Evolutionary conservation across 2,797 vertebrate species (phyloP).

Genomic region (Limosa lapponica): DNA sequence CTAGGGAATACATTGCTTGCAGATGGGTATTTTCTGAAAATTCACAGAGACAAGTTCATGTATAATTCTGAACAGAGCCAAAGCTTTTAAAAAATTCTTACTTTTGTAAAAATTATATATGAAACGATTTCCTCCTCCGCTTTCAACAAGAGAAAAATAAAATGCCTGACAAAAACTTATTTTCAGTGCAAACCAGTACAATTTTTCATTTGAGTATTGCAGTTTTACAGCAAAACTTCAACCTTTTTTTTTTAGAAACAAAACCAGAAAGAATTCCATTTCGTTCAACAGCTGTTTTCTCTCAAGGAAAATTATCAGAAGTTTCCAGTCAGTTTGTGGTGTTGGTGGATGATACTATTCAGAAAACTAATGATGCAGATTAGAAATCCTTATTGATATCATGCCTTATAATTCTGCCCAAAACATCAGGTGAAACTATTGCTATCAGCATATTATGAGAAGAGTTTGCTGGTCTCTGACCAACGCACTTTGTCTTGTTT

Average conservation of each 20-base stretch:
- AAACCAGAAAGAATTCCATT: background rate
- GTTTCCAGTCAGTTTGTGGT: background rate
- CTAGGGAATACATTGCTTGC: background rate
- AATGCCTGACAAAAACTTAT: background rate
- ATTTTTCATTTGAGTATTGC: background rate
- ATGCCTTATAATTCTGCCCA: background rate
- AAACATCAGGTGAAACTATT: background rate
- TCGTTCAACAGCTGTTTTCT: background rate
- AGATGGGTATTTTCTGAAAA: background rate
- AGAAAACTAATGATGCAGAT: background rate
- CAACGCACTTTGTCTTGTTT: background rate
- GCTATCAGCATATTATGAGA: background rate
- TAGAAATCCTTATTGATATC: background rate
- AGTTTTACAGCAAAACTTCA: background rate
- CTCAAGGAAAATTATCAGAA: background rate
- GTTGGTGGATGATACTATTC: background rate
- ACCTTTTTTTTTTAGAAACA: background rate
- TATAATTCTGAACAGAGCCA: background rate
- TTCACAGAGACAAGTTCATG: background rate
- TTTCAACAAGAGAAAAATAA: background rate
- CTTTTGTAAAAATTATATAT: background rate
- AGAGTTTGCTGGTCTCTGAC: background rate
- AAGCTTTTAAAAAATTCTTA: background rate
- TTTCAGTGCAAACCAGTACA: background rate
- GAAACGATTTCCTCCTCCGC: rapidly evolving